Evolutionary conservation across 2,113 vertebrate genomes (phyloP).

Genomic region (Psilopsiagon aurifrons): DNA sequence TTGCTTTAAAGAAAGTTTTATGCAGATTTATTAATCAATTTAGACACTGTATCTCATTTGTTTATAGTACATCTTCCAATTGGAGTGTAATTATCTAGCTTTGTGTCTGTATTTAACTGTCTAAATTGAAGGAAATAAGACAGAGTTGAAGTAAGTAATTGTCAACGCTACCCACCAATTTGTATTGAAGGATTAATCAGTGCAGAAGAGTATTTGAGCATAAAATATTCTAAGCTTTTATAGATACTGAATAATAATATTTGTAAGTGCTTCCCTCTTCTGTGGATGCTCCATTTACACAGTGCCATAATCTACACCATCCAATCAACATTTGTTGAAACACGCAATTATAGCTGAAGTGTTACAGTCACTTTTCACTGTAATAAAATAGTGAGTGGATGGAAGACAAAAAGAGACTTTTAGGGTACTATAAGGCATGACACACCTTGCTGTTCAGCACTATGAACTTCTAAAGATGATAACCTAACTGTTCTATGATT

Average conservation of each 20-base stretch:
- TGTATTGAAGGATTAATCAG: background rate
- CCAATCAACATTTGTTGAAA: background rate
- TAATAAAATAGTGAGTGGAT: background rate
- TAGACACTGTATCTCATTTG: slow-evolving; percentile 17
- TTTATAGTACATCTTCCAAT: background rate
- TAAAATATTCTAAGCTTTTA: background rate
- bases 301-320: too few relatives aligned
- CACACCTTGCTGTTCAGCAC: background rate
- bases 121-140: slow-evolving; percentile 45
- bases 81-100: slow-evolving; percentile 26
- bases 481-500: too few relatives aligned
- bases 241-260: background rate
- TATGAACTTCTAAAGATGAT: accelerated
- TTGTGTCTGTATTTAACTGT: slow-evolving; percentile 23
- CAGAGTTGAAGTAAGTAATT: slow-evolving; percentile 2
- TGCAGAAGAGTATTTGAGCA: background rate
- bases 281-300: background rate
- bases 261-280: background rate
- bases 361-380: background rate
- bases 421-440: background rate
- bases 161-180: background rate
- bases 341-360: background rate
- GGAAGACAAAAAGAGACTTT: background rate
- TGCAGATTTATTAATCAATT: slow-evolving; percentile 29
- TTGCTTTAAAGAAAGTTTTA: slow-evolving; percentile 15